Base-by-base conservation (phyloP, 2,888 invertebrate species). In the Diplolepis rosae region DNA sequence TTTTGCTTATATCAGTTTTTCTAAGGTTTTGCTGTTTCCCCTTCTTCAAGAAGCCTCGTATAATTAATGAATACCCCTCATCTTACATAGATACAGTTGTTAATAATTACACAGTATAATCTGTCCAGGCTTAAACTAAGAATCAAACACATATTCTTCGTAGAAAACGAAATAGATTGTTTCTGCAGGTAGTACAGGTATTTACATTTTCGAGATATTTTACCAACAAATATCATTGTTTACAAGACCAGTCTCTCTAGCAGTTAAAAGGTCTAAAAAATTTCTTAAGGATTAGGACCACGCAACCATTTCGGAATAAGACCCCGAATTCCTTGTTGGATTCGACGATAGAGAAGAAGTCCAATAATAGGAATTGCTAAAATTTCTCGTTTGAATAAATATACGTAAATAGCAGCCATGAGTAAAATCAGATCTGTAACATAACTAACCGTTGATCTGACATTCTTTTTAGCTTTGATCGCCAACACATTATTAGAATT, bases 311-410 rank as follows among this genome's bases (percentile, higher is more conserved):
- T 76, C 3, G 84, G 81, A 30, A 86, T 71, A 71, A 84, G 81
- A 1, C 75, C 77, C 11, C 76, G 79, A 24, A 95, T 86, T 69
- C 93, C 93, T 84, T 93, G 92, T 83, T 93, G 92, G 75, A 95
- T 86, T 85, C 95, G 94, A 71, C 95, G 91, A 87, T 95, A 96
- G 61, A 95, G 92, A 87, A 95, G 92, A 2, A 96, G 90, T 48
- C 93, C 90, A 73, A 96, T 91, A 79, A 95, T 92, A 35, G 96
- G 96, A 79, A 96, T 91, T n/a, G 95, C 95, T 61, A 95, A 90
- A 77, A 94, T 90, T 84, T 95, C 95, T 84, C 94, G 94, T 83
- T 94, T 94, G 84, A 95, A 95, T 69, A 95, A 89, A 88, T 95
- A 96, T 39, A 95, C 91, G 92, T 95, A 96, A 86, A 94, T 93